Conservation (phyloP, 2,113 vertebrate genomes). For the Aythya baeri region DNA sequence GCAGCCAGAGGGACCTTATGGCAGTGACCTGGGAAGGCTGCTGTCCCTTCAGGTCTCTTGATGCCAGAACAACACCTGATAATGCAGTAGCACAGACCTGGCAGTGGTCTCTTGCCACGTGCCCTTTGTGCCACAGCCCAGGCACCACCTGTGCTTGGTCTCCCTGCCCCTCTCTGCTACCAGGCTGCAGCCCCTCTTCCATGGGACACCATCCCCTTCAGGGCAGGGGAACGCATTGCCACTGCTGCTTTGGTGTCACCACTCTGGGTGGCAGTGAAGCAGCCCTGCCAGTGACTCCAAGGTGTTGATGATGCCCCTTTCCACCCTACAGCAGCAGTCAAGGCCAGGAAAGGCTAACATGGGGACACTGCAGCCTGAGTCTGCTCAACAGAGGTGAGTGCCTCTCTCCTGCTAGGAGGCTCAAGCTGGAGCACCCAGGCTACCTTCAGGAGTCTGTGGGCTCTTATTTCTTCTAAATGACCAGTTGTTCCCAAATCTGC, state of each 20-base stretch:
- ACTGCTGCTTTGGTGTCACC: not conserved
- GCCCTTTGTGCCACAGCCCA: not conserved
- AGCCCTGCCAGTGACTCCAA: not conserved
- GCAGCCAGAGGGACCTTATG: not conserved
- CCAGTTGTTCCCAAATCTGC: not conserved
- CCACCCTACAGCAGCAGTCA: slow-evolving; percentile 57
- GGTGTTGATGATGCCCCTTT: not conserved
- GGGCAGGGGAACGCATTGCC: not conserved
- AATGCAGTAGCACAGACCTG: not conserved
- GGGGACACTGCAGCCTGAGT: not conserved
- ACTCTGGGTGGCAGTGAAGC: not conserved
- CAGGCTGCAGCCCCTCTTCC: not conserved
- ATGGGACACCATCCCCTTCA: not conserved
- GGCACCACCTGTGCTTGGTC: accelerated
- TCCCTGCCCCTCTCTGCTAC: not conserved
- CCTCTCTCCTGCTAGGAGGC: not conserved
- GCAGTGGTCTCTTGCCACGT: not conserved
- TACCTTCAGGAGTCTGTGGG: not conserved
- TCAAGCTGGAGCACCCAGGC: not conserved
- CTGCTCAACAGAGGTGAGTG: slow-evolving; percentile 73
- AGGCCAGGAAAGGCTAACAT: slow-evolving; percentile 57
- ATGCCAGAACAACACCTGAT: not conserved
- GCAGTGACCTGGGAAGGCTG: not conserved
- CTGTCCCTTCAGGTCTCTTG: not conserved
- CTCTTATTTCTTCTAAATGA: not conserved